Base-by-base conservation (phyloP, 2,888 invertebrate genomes). In the Metellina segmentata region DNA sequence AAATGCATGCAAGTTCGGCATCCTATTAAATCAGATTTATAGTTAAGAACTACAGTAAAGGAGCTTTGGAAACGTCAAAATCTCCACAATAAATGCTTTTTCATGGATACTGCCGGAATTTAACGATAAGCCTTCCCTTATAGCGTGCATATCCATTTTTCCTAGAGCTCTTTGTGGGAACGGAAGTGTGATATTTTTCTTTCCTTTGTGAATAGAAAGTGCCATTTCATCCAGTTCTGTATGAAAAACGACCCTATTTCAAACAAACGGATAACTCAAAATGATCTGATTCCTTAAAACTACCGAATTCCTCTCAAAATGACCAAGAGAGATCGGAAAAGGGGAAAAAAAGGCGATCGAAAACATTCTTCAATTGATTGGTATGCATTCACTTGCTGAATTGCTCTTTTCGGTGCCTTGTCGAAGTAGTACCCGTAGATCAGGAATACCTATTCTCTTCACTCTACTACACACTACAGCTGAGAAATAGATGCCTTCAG, bases 191-290 rank as follows among this genome's bases (percentile, higher is more conserved):
- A 79, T 83, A 85, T 90, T 90, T 90, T 90, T 85, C 90, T 85
- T 90, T 48, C 81, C 49, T 61, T 90, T 90, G 71, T 85, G 79
- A 82, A 82, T 70, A 70, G 82, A 72, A 82, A 82, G 88, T 69
- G 81, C 79, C 69, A 81, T 88, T 81, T 72, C 79, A 81, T 83
- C 82, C 89, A 89, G 82, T 82, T 77, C 89, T 82, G 79, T 79
- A 90, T 90, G 90, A 90, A 85, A 90, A 90, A 90, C 83, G 90
- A 85, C 69, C 85, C 85, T 83, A 90, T 90, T 85, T 90, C 85
- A 90, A 90, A 85, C 72, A 90, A 90, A 90, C 85, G 85, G 81
- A 89, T 89, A 81, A 89, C 89, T 74, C 69, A 85, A 75, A 90
- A 90, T 85, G 90, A 90, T 90, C 90, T 83, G 90, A 85, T 90